Conservation (phyloP, 2,113 vertebrate genomes). For the Psittacara wagleri region DNA sequence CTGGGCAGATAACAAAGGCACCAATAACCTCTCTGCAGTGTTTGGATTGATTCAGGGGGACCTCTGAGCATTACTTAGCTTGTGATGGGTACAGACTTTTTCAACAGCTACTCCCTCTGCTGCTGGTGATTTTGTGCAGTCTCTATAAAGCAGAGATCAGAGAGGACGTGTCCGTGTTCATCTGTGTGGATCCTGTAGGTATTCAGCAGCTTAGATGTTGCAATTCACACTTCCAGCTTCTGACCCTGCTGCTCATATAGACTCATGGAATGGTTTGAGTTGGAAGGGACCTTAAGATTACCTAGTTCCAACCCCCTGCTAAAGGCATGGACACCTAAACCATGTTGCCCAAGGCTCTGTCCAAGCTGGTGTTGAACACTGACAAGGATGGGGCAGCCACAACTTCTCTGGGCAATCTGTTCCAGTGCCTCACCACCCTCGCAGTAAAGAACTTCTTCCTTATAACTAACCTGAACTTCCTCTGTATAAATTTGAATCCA, state of each 20-base stretch:
- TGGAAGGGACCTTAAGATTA: neutral
- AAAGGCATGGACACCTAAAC: neutral
- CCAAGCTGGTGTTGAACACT: neutral
- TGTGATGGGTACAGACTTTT: neutral
- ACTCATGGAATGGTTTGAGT: neutral
- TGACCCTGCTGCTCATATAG: rapidly evolving
- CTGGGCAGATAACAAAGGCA: neutral
- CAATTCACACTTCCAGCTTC: neutral
- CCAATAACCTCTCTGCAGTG: neutral
- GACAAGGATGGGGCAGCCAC: neutral
- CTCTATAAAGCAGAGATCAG: neutral
- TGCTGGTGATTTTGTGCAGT: neutral
- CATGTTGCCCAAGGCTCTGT: neutral
- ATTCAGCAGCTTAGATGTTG: neutral
- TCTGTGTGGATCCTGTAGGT: neutral
- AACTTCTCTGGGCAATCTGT: neutral
- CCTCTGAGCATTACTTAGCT: neutral
- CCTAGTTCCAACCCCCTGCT: neutral
- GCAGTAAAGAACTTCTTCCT: neutral
- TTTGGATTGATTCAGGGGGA: neutral
- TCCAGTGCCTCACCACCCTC: neutral
- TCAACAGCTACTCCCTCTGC: neutral
- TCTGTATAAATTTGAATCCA: neutral
- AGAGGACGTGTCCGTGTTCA: rapidly evolving
- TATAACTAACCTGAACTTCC: neutral